Percentiles rank a stretch among this genome's conserved stretches.
These are phyloP conservation scores for Agelaius phoeniceus DNA, from an alignment of 2,113 vertebrate species.

Conservation along the genomic window DNA sequence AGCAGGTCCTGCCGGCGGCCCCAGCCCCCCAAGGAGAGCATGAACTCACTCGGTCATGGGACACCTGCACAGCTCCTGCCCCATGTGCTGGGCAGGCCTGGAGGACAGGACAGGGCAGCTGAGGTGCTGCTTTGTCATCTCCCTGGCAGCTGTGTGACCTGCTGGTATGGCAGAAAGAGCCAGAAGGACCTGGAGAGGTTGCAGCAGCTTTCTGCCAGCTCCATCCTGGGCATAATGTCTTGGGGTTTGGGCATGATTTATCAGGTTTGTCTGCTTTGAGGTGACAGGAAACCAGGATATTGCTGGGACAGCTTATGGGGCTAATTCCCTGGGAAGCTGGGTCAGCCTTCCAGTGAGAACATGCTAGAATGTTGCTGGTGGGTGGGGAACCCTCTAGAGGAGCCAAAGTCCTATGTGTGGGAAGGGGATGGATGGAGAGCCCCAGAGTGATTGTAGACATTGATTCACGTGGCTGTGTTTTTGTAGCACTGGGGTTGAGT, in stretches of 20 bases:
- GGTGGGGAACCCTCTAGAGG: neutral
- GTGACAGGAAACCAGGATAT: neutral
- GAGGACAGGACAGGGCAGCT: neutral
- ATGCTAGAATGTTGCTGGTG: neutral
- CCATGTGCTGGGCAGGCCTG: neutral
- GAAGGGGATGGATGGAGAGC: neutral
- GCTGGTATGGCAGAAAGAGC: neutral
- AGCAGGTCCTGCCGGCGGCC: neutral
- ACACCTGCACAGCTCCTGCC: neutral
- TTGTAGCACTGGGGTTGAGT: neutral
- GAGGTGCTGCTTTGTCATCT: neutral
- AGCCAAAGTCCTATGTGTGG: neutral
- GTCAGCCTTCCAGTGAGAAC: neutral
- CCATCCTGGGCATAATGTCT: neutral
- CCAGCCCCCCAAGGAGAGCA: accelerated
- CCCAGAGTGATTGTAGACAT: neutral
- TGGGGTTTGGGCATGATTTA: neutral
- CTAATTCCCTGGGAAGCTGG: neutral
- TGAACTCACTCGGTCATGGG: neutral
- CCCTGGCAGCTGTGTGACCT: neutral
- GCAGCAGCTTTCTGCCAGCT: neutral
- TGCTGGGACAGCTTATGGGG: neutral
- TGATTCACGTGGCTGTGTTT: neutral
- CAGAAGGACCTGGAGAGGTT: neutral
- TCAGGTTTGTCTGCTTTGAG: neutral